A percentile compares a stretch with the other conserved stretches of the same genome.
These are phyloP conservation scores for Ascidia mentula DNA, from an alignment of 23 tunicate genomes.

Conservation along the genomic window DNA sequence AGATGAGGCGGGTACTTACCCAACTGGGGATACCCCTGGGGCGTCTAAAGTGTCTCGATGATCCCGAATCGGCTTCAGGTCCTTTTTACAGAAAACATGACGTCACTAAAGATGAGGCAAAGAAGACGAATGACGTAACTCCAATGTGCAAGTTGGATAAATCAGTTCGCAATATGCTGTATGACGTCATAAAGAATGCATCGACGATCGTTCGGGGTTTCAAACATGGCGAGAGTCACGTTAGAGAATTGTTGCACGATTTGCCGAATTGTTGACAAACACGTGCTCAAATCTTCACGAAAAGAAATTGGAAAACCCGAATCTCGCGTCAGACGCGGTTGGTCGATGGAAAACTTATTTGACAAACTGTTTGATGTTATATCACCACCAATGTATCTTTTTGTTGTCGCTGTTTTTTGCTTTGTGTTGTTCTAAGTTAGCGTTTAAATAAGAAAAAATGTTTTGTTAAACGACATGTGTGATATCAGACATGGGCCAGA, in stretches of 20 bases:
- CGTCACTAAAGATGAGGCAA: neutral
- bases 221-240: neutral
- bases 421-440: too few relatives aligned
- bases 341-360: too few relatives aligned
- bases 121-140: neutral
- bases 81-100: neutral
- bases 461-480: too few relatives aligned
- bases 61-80: neutral
- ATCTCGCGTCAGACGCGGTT: too few relatives aligned
- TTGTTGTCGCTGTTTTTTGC: too few relatives aligned
- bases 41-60: conserved; percentile 2
- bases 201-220: neutral
- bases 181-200: conserved; percentile 13
- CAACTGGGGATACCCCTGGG: neutral
- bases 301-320: too few relatives aligned
- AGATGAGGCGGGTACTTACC: neutral
- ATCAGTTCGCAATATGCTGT: neutral
- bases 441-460: too few relatives aligned
- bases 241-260: neutral
- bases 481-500: too few relatives aligned
- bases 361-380: too few relatives aligned
- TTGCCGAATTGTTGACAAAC: neutral
- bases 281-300: too few relatives aligned
- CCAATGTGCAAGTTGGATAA: conserved; percentile 1
- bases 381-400: too few relatives aligned